Conservation (phyloP, 2,113 vertebrate species). For the Rhinogobius similis region DNA sequence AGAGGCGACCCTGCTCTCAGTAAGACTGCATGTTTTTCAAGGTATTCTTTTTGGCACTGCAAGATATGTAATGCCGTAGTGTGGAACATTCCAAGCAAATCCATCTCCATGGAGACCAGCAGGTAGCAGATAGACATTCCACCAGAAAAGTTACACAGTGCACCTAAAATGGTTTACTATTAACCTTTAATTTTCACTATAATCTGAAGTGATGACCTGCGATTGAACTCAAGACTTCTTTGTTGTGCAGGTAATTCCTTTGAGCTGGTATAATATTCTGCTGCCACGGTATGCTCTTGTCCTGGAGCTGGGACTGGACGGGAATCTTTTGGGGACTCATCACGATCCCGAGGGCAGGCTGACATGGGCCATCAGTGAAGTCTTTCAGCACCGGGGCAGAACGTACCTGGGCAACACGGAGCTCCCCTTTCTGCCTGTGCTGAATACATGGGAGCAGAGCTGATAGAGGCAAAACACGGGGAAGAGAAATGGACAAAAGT, state of each 20-base stretch:
- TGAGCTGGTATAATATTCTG: slow-evolving; percentile 60
- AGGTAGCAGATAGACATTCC: too few relatives aligned
- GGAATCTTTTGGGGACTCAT: slow-evolving; percentile 52
- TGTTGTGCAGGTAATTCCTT: slow-evolving; percentile 57
- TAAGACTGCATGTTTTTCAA: too few relatives aligned
- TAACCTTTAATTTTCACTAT: neutral
- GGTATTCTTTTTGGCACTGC: too few relatives aligned
- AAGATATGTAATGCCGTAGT: too few relatives aligned
- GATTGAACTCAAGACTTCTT: neutral
- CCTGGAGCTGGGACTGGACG: slow-evolving; percentile 60
- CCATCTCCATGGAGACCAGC: too few relatives aligned
- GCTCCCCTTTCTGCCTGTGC: slow-evolving; percentile 68
- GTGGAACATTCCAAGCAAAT: too few relatives aligned
- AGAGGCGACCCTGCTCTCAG: too few relatives aligned
- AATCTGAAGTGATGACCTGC: neutral
- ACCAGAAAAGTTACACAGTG: too few relatives aligned
- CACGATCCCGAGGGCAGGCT: slow-evolving; percentile 47
- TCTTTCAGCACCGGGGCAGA: slow-evolving; percentile 68
- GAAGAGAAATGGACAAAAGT: neutral
- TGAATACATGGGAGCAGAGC: slow-evolving; percentile 42
- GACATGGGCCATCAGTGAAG: slow-evolving; percentile 71
- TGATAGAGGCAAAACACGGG: slow-evolving; percentile 4
- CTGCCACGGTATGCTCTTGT: slow-evolving; percentile 68
- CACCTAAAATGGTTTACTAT: neutral
- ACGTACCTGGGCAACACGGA: slow-evolving; percentile 70